These are phyloP conservation scores for Catocala sponsa DNA, from an alignment of 2,888 invertebrate genomes.

Conservation along the genomic window DNA sequence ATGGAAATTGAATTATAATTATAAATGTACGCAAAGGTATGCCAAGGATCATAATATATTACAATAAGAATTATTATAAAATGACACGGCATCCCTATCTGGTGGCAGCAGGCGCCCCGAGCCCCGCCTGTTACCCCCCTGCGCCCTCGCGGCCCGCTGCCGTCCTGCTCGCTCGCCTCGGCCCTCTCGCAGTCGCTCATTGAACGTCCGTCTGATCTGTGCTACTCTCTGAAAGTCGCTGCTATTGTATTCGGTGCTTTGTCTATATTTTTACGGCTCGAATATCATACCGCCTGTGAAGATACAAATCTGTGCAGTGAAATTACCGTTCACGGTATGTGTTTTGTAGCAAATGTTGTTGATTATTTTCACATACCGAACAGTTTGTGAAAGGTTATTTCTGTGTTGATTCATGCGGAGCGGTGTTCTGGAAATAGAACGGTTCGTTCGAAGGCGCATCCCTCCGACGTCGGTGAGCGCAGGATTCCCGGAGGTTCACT, in stretches of 20 bases:
- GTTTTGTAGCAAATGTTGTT: slow-evolving; percentile 74
- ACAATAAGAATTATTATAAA: slow-evolving; percentile 37
- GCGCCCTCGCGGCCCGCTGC: slow-evolving; percentile 58
- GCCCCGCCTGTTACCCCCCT: slow-evolving; percentile 40
- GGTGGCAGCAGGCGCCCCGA: slow-evolving; percentile 47
- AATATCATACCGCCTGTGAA: slow-evolving; percentile 71
- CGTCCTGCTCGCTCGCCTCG: slow-evolving; percentile 60
- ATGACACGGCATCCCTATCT: slow-evolving; percentile 60
- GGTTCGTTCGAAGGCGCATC: slow-evolving; percentile 80
- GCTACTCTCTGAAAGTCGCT: slow-evolving; percentile 65
- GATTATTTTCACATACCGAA: slow-evolving; percentile 78
- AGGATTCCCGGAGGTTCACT: slow-evolving; percentile 73
- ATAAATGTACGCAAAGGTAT: neutral
- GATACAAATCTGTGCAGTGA: slow-evolving; percentile 80
- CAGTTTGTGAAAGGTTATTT: slow-evolving; percentile 86
- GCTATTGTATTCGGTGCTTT: slow-evolving; percentile 79
- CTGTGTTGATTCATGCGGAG: slow-evolving; percentile 87
- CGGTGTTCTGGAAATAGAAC: slow-evolving; percentile 86
- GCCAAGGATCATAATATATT: slow-evolving; percentile 4
- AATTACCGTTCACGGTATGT: slow-evolving; percentile 85
- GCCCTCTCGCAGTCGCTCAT: slow-evolving; percentile 77
- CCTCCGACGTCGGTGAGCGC: slow-evolving; percentile 69
- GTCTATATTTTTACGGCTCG: slow-evolving; percentile 74
- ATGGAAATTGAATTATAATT: no score
- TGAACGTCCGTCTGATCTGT: slow-evolving; percentile 79